These are phyloP conservation scores for Chaetura pelagica DNA, from an alignment of 2,113 vertebrate genomes.

Conservation along the genomic window DNA sequence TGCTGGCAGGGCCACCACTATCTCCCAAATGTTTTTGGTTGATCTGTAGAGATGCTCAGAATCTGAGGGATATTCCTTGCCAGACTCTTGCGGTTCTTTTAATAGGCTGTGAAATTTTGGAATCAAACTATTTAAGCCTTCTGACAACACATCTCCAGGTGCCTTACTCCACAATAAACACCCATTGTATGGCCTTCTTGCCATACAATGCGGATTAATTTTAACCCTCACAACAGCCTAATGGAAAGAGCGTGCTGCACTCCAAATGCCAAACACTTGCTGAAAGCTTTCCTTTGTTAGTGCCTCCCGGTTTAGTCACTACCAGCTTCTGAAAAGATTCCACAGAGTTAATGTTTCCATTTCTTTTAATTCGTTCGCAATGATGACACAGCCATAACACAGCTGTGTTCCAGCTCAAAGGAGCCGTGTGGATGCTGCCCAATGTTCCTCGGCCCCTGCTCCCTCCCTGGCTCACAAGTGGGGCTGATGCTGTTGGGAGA, in stretches of 20 bases:
- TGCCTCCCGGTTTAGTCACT: slow-evolving; percentile 56
- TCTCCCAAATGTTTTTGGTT: not conserved
- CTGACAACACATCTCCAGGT: slow-evolving; percentile 58
- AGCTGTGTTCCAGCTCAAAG: slow-evolving; percentile 78
- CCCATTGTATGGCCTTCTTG: not conserved
- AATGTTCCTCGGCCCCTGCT: slow-evolving; percentile 70
- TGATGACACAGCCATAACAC: slow-evolving; percentile 77
- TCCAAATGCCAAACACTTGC: slow-evolving; percentile 49
- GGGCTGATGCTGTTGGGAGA: slow-evolving; percentile 69
- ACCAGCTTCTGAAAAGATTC: slow-evolving; percentile 77
- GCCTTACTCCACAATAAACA: slow-evolving; percentile 30
- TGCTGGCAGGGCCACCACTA: not conserved
- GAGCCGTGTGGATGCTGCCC: slow-evolving; percentile 71
- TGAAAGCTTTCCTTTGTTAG: slow-evolving; percentile 79
- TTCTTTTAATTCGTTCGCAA: slow-evolving; percentile 71
- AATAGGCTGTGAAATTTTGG: slow-evolving; percentile 39
- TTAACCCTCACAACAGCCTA: slow-evolving; percentile 62
- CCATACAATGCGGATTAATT: slow-evolving; percentile 39
- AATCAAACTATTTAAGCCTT: slow-evolving; percentile 32
- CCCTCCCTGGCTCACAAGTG: slow-evolving; percentile 62
- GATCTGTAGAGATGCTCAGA: not conserved
- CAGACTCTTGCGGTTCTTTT: not conserved
- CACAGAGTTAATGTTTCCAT: slow-evolving; percentile 81
- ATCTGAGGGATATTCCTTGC: not conserved
- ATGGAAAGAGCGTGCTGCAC: slow-evolving; percentile 33